Percentiles rank a stretch among this genome's conserved stretches.
These are phyloP conservation scores for Chalcis sispes DNA, from an alignment of 2,888 invertebrate species.

Conservation along the genomic window DNA sequence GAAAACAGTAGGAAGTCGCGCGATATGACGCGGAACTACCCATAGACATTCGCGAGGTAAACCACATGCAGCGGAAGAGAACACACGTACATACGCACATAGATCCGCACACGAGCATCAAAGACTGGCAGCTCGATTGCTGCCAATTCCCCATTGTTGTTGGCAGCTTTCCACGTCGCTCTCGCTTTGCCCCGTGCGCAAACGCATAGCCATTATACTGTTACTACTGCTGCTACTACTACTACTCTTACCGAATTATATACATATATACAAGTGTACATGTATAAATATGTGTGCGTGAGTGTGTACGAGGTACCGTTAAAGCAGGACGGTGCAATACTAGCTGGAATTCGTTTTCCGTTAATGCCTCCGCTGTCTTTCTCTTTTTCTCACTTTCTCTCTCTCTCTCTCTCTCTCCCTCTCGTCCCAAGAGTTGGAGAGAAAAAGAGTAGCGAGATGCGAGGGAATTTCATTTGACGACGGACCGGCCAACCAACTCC, in stretches of 20 bases:
- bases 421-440: background rate
- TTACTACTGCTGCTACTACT: background rate
- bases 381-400: background rate
- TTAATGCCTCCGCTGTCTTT: slow-evolving; percentile 28
- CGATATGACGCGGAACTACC: background rate
- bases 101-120: too few species aligned
- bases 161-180: slow-evolving; percentile 69
- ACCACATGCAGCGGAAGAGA: slow-evolving; percentile 33
- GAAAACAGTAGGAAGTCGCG: too few species aligned
- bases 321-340: slow-evolving; percentile 42
- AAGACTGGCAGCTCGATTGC: slow-evolving; percentile 60
- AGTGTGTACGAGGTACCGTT: too few species aligned
- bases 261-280: too few species aligned
- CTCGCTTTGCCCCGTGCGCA: background rate
- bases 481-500: too few species aligned
- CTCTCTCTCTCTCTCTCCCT: background rate
- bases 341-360: slow-evolving; percentile 54
- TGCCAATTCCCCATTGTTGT: slow-evolving; percentile 71
- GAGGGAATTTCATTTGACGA: slow-evolving; percentile 25
- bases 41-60: slow-evolving; percentile 6
- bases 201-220: too few species aligned
- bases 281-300: too few species aligned
- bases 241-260: background rate
- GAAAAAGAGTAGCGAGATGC: background rate
- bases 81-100: too few species aligned